Conservation (phyloP, 2,797 vertebrate genomes). For the Hemitrygon akajei region DNA sequence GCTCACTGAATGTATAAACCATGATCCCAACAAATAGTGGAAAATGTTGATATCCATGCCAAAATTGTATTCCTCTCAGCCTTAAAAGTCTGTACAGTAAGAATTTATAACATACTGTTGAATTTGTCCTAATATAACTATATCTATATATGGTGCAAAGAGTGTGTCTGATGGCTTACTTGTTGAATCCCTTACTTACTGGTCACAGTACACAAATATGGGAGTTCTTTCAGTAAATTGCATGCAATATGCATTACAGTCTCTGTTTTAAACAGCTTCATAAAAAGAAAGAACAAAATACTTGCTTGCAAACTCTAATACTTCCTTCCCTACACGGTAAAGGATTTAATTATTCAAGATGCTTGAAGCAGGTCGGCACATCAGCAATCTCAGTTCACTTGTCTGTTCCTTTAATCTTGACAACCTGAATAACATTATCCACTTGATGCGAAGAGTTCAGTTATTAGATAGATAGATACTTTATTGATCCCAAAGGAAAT, state of each 20-base stretch:
- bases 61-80: no score
- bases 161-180: not conserved
- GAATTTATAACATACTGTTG: no score
- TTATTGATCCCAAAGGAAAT: no score
- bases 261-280: not conserved
- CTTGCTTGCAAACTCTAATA: not conserved
- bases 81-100: no score
- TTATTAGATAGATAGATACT: not conserved
- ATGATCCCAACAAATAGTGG: not conserved
- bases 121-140: not conserved
- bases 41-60: no score
- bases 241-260: not conserved
- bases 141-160: not conserved
- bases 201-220: not conserved
- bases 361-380: not conserved
- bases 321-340: not conserved
- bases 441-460: not conserved
- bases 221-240: not conserved
- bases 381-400: not conserved
- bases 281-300: not conserved
- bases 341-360: not conserved
- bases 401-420: not conserved
- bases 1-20: not conserved
- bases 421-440: not conserved
- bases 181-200: not conserved